Evolutionary conservation across 1,140 invertebrate genomes (phyloP), one percentile per base, ranked within the genome.

Genomic region (Euura lappo): DNA sequence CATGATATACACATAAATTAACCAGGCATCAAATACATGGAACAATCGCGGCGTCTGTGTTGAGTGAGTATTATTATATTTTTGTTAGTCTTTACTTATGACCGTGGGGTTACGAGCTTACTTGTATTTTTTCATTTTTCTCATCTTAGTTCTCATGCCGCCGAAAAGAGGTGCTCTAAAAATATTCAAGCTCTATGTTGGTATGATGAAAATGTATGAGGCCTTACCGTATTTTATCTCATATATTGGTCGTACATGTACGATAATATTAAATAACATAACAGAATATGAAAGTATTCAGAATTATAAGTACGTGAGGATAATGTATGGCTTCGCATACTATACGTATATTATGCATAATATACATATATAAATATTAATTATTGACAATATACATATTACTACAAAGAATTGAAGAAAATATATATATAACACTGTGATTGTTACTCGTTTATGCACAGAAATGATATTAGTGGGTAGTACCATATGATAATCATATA

Each of bases 381-480:
- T 6, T 2, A 51, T 51, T 7, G 7, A 28, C 28, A 28, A 51
- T 51, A 51, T 5, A 60, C 13, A 60, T 60, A 60, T 60, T 60
- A 60, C 10, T 60, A 60, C 10, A 60, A 11, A 60, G 13, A 60
- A 60, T 60, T 28, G 51, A 28, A 60, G 51, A 11, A 60, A 60
- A 8, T 60, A 8, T 60, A 5, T 60, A 60, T 11, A 60, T 60
- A 60, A 60, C 6, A 60, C 51, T 60, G 51, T 60, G 51, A 60
- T 60, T 60, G 51, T 60, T 60, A 60, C 51, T n/a, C 51, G 51
- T 60, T 60, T 60, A n/a, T 60, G 51, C 51, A 60, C 51, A 60
- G 51, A 28, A 28, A 28, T 28, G 28, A 28, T 28, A 28, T 28
- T 28, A 28, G 28, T 28, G 28, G 28, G 28, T 28, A 28, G 28